Percentiles rank a stretch among this genome's conserved stretches.
phyloP scores from a whole-genome alignment of 2,113 vertebrate genomes.

The Pycnonotus jocosus region DNA sequence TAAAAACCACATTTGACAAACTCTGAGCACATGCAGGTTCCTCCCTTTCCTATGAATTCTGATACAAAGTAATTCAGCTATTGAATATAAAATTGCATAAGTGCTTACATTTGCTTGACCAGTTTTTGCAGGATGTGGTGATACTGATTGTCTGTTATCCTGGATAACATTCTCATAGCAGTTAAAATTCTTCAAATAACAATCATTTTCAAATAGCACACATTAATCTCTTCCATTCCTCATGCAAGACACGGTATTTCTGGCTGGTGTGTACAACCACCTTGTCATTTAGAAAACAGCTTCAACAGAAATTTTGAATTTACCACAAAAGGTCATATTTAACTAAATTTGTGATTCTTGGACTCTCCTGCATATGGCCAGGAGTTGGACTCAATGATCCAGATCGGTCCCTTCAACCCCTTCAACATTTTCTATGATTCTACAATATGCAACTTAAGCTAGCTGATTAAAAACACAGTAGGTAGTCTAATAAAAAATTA shows the following conservation, averaged over 20 bases:
- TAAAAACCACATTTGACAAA: background rate
- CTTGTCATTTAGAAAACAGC: background rate
- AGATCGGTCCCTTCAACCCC: background rate
- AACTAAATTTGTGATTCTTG: background rate
- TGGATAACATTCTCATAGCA: background rate
- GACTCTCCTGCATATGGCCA: no score
- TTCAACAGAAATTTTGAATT: background rate
- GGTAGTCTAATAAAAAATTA: background rate
- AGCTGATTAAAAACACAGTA: background rate
- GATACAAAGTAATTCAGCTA: background rate
- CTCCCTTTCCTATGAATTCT: background rate
- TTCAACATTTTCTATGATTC: background rate
- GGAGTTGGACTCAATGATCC: background rate
- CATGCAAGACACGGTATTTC: background rate
- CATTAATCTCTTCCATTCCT: background rate
- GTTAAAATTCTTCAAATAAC: background rate
- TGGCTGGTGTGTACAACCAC: background rate
- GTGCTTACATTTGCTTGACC: background rate
- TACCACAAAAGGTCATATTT: background rate
- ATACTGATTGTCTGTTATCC: background rate
- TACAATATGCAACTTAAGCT: background rate
- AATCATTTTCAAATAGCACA: background rate
- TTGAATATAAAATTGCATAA: background rate
- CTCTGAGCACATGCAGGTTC: background rate
- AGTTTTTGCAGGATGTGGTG: background rate